phyloP scores from a whole-genome alignment of 2,888 invertebrate species.

The Coremacera marginata region DNA sequence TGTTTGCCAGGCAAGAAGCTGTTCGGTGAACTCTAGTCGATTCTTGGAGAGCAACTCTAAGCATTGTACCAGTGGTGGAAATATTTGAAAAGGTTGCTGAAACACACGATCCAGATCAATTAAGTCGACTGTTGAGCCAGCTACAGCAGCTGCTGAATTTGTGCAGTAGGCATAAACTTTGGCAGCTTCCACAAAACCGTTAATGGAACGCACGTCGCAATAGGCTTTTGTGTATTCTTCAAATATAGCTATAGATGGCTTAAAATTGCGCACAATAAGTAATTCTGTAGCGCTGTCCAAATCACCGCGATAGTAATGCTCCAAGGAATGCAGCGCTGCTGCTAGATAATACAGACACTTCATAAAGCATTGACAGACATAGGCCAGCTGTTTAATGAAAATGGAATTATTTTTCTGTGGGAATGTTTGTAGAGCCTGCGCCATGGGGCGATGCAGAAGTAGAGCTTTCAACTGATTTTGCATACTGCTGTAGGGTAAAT shows the following conservation, averaged over 20 bases:
- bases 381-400: slow-evolving; percentile 49
- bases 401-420: slow-evolving; percentile 43
- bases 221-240: slow-evolving; percentile 79
- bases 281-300: slow-evolving; percentile 76
- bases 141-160: slow-evolving; percentile 49
- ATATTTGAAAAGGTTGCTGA: slow-evolving; percentile 63
- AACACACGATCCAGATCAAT: slow-evolving; percentile 59
- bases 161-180: slow-evolving; percentile 64
- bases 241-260: slow-evolving; percentile 80
- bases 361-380: slow-evolving; percentile 75
- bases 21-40: slow-evolving; percentile 59
- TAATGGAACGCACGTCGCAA: slow-evolving; percentile 80
- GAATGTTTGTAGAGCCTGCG: slow-evolving; percentile 33
- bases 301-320: slow-evolving; percentile 78
- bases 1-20: slow-evolving; percentile 61
- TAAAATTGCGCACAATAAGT: slow-evolving; percentile 77
- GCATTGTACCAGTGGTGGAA: slow-evolving; percentile 60
- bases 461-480: slow-evolving; percentile 60
- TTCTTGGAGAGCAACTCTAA: slow-evolving; percentile 59
- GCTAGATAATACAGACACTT: slow-evolving; percentile 79
- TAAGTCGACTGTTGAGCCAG: not conserved
- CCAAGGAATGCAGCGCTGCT: slow-evolving; percentile 77
- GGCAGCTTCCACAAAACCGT: slow-evolving; percentile 78
- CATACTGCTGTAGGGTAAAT: slow-evolving; percentile 48
- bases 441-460: slow-evolving; percentile 56